These are phyloP conservation scores for Ciona savignyi DNA, from an alignment of 23 tunicate species.

Conservation along the genomic window DNA sequence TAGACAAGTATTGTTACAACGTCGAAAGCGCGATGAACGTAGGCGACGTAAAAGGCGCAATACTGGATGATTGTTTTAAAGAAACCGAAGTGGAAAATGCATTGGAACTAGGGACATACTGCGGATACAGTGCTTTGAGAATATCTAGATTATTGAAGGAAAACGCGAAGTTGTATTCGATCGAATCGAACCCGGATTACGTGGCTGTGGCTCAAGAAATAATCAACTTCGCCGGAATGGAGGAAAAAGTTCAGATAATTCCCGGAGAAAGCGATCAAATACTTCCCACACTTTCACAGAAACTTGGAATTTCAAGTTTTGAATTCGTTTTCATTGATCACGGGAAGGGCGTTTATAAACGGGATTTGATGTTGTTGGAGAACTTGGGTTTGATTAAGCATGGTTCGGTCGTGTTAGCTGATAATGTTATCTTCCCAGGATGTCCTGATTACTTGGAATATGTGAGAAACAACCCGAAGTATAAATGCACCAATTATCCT, in stretches of 20 bases:
- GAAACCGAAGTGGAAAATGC: conserved; percentile 27
- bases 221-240: conserved; percentile 52
- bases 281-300: not conserved
- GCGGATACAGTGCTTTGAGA: conserved; percentile 55
- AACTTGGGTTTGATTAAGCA: not conserved
- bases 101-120: conserved; percentile 29
- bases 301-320: conserved; percentile 5
- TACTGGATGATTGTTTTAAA: conserved; percentile 35
- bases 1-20: conserved; percentile 4
- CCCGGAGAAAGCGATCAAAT: not conserved
- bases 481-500: conserved; percentile 13
- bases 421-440: conserved; percentile 8
- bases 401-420: not conserved
- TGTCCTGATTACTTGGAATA: conserved; percentile 55
- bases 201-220: conserved; percentile 27
- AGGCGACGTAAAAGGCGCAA: conserved; percentile 42
- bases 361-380: not conserved
- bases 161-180: conserved; percentile 14
- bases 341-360: conserved; percentile 7
- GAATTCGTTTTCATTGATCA: conserved; percentile 79
- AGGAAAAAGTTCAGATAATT: conserved; percentile 4
- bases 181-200: conserved; percentile 21
- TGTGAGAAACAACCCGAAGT: conserved; percentile 42
- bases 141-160: conserved; percentile 24
- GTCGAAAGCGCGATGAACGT: conserved; percentile 33